These are phyloP conservation scores for Parasteatoda lunata DNA, from an alignment of 2,888 invertebrate genomes.

Conservation along the genomic window DNA sequence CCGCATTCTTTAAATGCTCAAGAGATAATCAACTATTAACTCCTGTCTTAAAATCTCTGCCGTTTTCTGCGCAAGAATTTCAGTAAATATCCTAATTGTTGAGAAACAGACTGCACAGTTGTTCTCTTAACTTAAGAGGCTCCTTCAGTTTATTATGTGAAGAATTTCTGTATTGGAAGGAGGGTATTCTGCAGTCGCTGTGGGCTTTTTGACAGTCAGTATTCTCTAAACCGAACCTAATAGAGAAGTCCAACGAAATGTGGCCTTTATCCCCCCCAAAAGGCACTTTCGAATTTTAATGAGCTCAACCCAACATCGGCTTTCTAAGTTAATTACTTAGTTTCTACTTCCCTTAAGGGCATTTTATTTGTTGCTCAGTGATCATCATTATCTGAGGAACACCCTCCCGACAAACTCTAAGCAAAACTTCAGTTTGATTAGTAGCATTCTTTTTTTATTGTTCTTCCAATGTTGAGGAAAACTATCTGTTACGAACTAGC, in stretches of 20 bases:
- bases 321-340: slow-evolving; percentile 67
- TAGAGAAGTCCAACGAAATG: slow-evolving; percentile 34
- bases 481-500: slow-evolving; percentile 58
- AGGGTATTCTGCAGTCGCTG: slow-evolving; percentile 1
- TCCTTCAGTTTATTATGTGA: slow-evolving; percentile 25
- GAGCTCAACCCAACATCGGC: slow-evolving; percentile 59
- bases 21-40: slow-evolving; percentile 7
- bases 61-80: slow-evolving; percentile 27
- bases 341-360: slow-evolving; percentile 55
- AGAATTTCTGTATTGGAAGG: slow-evolving; percentile 23
- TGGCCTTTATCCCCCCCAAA: slow-evolving; percentile 21
- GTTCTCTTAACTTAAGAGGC: slow-evolving; percentile 1
- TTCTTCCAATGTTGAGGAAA: slow-evolving; percentile 12
- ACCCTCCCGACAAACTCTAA: slow-evolving; percentile 51
- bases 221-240: slow-evolving; percentile 22
- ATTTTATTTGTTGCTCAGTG: slow-evolving; percentile 63
- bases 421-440: slow-evolving; percentile 49
- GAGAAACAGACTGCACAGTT: slow-evolving; percentile 10
- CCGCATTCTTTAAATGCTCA: slow-evolving; percentile 10
- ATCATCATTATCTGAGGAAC: slow-evolving; percentile 59
- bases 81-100: background rate
- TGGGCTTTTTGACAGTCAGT: slow-evolving; percentile 42
- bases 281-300: slow-evolving; percentile 64
- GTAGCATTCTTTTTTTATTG: slow-evolving; percentile 43
- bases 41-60: slow-evolving; percentile 22